Conservation (phyloP, 2,797 vertebrate genomes). For the Anableps anableps region DNA sequence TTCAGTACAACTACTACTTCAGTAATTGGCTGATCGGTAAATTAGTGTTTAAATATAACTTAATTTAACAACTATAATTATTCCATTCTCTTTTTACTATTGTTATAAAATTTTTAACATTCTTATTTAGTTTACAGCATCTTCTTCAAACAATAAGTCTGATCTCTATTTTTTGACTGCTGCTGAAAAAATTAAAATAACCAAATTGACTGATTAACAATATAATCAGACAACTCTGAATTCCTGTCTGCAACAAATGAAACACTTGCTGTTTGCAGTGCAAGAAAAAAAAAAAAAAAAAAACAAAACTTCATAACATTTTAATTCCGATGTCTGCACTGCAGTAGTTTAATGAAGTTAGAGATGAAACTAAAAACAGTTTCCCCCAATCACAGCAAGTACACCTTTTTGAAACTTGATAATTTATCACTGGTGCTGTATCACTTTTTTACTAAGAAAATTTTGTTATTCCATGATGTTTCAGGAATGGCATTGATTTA, state of each 20-base stretch:
- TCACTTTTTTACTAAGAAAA: conserved; percentile 40
- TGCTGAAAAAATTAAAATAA: background rate
- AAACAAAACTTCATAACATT: too few relatives aligned
- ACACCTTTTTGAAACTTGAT: background rate
- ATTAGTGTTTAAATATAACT: conserved; percentile 3
- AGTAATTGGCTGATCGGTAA: conserved; percentile 35
- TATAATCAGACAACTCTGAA: background rate
- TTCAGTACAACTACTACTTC: conserved; percentile 41
- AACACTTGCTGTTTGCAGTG: conserved; percentile 19
- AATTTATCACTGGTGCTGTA: background rate
- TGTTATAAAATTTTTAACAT: background rate
- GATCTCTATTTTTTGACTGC: background rate
- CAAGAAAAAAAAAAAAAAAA: too few relatives aligned
- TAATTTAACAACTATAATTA: background rate
- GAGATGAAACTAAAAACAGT: background rate
- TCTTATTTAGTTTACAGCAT: background rate
- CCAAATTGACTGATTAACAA: conserved; percentile 15
- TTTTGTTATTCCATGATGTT: conserved; percentile 34
- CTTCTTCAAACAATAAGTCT: conserved; percentile 14
- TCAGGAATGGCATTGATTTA: conserved; percentile 60
- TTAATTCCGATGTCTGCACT: conserved; percentile 29
- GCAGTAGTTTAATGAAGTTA: background rate
- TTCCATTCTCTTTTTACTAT: background rate
- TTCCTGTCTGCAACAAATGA: conserved; percentile 34
- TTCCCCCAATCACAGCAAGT: background rate